Conservation (phyloP, 2,797 vertebrate species). For the Pantherophis alleghaniensis region DNA sequence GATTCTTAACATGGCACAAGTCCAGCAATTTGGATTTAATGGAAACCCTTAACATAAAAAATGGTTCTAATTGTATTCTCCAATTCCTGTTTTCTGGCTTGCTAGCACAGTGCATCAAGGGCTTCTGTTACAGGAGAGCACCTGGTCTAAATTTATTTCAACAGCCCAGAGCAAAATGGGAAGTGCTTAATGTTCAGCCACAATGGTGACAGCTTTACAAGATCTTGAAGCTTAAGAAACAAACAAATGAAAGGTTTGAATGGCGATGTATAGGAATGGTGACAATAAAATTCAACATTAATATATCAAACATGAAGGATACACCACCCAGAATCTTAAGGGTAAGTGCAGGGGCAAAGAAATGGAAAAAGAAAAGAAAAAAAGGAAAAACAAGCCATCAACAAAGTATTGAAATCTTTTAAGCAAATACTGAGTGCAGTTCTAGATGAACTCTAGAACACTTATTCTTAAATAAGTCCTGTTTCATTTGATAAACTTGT, state of each 20-base stretch:
- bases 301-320: conserved; percentile 79
- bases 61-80: conserved; percentile 83
- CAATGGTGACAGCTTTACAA: conserved; percentile 98
- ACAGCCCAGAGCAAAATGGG: conserved; percentile 81
- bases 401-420: background rate
- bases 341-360: conserved; percentile 66
- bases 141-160: conserved; percentile 87
- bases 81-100: conserved; percentile 79
- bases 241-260: conserved; percentile 89
- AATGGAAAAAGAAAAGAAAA: conserved; percentile 32
- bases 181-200: conserved; percentile 91
- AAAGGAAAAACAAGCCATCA: background rate
- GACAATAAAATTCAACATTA: conserved; percentile 89
- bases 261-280: conserved; percentile 76
- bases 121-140: conserved; percentile 76
- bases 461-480: background rate
- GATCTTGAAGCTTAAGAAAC: conserved; percentile 81
- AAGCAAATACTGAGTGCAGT: conserved; percentile 10
- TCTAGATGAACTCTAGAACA: background rate
- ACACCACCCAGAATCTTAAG: conserved; percentile 77
- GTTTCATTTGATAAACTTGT: background rate
- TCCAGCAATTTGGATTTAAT: conserved; percentile 70
- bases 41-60: conserved; percentile 77
- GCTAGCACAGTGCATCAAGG: conserved; percentile 85
- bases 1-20: conserved; percentile 67